Evolutionary conservation across 2,888 invertebrate genomes (phyloP).

Genomic region (Trachelus tabidus): DNA sequence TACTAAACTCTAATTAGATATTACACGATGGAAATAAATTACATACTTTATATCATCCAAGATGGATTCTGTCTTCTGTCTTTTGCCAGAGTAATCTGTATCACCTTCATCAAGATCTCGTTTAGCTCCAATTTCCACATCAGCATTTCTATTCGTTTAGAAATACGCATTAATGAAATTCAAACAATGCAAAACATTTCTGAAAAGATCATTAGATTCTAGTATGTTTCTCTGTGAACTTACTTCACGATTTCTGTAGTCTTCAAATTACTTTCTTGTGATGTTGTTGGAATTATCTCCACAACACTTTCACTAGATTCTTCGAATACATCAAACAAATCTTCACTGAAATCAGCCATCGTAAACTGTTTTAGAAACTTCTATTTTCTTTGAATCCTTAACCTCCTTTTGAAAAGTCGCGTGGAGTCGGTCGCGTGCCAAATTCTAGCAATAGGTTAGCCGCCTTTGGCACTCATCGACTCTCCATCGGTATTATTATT

Average conservation of each 20-base stretch:
- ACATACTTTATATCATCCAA: slow-evolving; percentile 60
- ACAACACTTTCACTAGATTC: slow-evolving; percentile 51
- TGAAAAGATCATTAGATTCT: background rate
- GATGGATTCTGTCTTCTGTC: slow-evolving; percentile 47
- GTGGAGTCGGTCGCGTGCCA: background rate
- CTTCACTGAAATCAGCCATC: slow-evolving; percentile 61
- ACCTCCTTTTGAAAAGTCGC: background rate
- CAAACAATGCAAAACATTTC: background rate
- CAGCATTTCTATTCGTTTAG: slow-evolving; percentile 18
- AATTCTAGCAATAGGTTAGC: background rate
- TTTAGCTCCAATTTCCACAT: slow-evolving; percentile 31
- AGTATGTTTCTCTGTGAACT: background rate
- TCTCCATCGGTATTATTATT: background rate
- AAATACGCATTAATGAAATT: slow-evolving; percentile 10
- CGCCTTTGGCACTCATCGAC: background rate
- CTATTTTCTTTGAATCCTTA: background rate
- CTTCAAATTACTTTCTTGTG: slow-evolving; percentile 24
- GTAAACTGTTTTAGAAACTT: background rate
- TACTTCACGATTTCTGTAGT: slow-evolving; percentile 26
- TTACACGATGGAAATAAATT: slow-evolving; percentile 13
- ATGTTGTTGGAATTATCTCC: slow-evolving; percentile 34
- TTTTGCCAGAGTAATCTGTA: slow-evolving; percentile 38
- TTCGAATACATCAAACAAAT: slow-evolving; percentile 64
- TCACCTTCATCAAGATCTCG: slow-evolving; percentile 39
- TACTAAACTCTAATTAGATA: slow-evolving; percentile 1